Conservation (phyloP, 92 coral and sea anemone genomes). For the Meandrina meandrites region DNA sequence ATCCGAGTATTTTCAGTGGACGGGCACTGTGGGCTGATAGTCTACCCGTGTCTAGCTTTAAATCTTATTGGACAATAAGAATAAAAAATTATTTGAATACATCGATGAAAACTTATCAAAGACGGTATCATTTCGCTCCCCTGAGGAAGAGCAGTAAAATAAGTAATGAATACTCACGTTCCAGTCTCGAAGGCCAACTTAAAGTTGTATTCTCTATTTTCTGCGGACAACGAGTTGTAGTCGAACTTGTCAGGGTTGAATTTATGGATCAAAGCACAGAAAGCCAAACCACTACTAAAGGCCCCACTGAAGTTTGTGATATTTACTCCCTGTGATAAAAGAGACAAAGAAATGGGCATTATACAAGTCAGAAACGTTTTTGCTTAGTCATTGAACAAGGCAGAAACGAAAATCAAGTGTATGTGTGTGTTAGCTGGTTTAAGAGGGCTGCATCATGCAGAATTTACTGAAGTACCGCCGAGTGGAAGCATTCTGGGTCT, state of each 20-base stretch:
- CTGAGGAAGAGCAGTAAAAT: not conserved
- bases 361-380: not conserved
- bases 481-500: no score
- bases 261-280: constrained; percentile 97
- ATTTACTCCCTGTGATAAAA: constrained; percentile 80
- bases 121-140: not conserved
- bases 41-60: no score
- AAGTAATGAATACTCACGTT: constrained; percentile 58
- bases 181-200: constrained; percentile 91
- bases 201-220: constrained; percentile 87
- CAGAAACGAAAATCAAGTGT: no score
- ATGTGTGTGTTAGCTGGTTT: no score
- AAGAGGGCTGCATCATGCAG: no score
- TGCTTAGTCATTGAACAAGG: no score
- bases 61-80: not conserved
- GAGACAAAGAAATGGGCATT: not conserved
- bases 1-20: no score
- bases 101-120: not conserved
- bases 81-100: not conserved
- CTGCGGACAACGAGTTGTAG: constrained; percentile 79
- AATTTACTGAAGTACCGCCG: no score
- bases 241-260: constrained; percentile 96
- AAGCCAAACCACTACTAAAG: constrained; percentile 88
- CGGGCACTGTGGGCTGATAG: no score
- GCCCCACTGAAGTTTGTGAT: constrained; percentile 98